Conservation (phyloP, 30 jellyfish, hydroid and myxozoan species). For the Aurelia aurita region DNA sequence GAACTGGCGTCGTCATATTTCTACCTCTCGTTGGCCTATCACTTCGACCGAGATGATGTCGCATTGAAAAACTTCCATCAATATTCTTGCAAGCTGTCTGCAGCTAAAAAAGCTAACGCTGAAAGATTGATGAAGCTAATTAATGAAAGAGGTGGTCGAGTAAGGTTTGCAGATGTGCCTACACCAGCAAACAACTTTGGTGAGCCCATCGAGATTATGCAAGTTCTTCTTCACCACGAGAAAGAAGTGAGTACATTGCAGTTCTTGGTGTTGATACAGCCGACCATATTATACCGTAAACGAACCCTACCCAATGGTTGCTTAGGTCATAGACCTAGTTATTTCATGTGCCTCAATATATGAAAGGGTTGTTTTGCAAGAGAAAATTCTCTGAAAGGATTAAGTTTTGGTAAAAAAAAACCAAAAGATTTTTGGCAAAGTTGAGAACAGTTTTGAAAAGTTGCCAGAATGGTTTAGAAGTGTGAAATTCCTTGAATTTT, state of each 20-base stretch:
- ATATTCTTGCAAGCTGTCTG: conserved; percentile 63
- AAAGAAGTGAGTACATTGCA: conserved; percentile 23
- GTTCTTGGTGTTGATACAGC: too few relatives aligned
- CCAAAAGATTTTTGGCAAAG: too few relatives aligned
- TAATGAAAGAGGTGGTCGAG: conserved; percentile 81
- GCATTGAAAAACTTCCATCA: conserved; percentile 63
- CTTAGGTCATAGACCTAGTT: too few relatives aligned
- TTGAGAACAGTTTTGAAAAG: too few relatives aligned
- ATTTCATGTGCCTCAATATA: too few relatives aligned
- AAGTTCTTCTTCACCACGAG: conserved; percentile 46
- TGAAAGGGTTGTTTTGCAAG: too few relatives aligned
- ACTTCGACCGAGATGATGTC: conserved; percentile 78
- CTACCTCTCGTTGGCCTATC: conserved; percentile 73
- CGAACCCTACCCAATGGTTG: too few relatives aligned
- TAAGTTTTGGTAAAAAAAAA: too few relatives aligned
- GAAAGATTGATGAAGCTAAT: conserved; percentile 31
- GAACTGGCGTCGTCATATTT: conserved; percentile 73
- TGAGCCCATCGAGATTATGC: conserved; percentile 35
- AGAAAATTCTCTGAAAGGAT: too few relatives aligned
- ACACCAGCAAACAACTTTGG: conserved; percentile 65
- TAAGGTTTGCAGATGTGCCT: conserved; percentile 38
- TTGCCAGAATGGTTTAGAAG: too few relatives aligned
- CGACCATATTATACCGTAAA: too few relatives aligned
- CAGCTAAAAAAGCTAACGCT: conserved; percentile 44
- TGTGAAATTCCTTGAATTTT: too few relatives aligned